Conservation (phyloP, 1,140 invertebrate species). For the Sinonovacula constricta region DNA sequence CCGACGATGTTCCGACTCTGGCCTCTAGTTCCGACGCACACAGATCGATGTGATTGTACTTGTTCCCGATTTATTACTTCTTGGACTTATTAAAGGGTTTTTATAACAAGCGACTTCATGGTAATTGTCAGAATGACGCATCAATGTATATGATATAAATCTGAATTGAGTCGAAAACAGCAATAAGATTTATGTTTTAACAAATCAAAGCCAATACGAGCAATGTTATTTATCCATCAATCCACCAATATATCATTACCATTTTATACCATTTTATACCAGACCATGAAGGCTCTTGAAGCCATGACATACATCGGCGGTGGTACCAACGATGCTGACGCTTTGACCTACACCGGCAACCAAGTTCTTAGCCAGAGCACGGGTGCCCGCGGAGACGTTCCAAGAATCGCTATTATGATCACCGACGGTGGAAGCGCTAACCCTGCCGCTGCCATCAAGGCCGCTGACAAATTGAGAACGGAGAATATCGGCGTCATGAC, state of each 20-base stretch:
- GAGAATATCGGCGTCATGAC: slow-evolving; percentile 65
- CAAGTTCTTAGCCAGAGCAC: slow-evolving; percentile 58
- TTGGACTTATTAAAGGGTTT: no score
- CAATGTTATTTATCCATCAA: background rate
- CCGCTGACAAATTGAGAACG: slow-evolving; percentile 51
- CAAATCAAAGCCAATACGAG: background rate
- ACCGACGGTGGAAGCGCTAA: slow-evolving; percentile 61
- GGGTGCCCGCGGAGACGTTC: slow-evolving; percentile 65
- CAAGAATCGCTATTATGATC: slow-evolving; percentile 65
- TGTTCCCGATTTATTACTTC: no score
- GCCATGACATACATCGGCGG: slow-evolving; percentile 62
- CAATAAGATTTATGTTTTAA: background rate
- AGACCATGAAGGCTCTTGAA: slow-evolving; percentile 64
- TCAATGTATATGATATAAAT: no score
- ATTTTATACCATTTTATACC: background rate
- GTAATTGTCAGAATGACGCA: no score
- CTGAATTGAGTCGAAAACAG: no score
- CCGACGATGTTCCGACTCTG: no score
- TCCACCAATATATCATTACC: no score
- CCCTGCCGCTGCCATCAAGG: slow-evolving; percentile 41
- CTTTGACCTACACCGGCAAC: slow-evolving; percentile 60
- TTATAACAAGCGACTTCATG: no score
- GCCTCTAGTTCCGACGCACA: no score
- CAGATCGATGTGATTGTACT: no score
- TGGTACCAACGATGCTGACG: slow-evolving; percentile 67